Base-by-base conservation (phyloP, 2,113 vertebrate species). In the Prionailurus viverrinus region DNA sequence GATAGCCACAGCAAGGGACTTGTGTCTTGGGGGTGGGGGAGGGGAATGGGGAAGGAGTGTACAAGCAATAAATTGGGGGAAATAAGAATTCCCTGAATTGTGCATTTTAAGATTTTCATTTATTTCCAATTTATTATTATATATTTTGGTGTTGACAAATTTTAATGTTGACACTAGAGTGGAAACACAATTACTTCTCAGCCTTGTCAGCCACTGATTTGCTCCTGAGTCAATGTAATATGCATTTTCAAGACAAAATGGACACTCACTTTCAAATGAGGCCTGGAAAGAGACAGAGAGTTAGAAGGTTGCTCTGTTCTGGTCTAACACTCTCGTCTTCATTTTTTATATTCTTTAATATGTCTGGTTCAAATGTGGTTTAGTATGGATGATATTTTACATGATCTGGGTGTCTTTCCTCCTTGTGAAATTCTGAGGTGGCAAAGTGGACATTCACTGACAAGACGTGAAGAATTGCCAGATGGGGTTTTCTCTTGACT, bases 191-290 rank as follows among this genome's bases (percentile, higher is more conserved):
- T 55, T 23, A 3, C 55, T 53, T 73, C 82, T 41, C 21, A 55
- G 65, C 21, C 33, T 39, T 5, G 10, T 87, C 74, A 63, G 2
- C 29, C 1, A 1, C 31, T 19, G 51, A 51, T 14, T 58, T 31
- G 36, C 18, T 69, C 63, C 48, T 45, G 53, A 23, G 33, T 73
- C 27, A 63, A 33, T 4, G 5, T 9, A 29, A 51, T 19, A 5
- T 0, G 1, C 6, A 55, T 13, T 45, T 18, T 33, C 4, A 3
- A 18, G 10, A 45, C 0, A 3, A 36, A 82, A 66, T 12, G 3
- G 45, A 61, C 12, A 29, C 48, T 29, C n/a, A 29, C 45, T 84
- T 79, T 73, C 25, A 63, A 51, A n/a, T 7, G 33, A 63, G 53
- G 73, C 39, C 63, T 39, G 33, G 18, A 29, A 69, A 86, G 33